A percentile compares a stretch with the other conserved stretches of the same genome.
These are phyloP conservation scores for Oryzias celebensis DNA, from an alignment of 2,113 vertebrate species.

Conservation along the genomic window DNA sequence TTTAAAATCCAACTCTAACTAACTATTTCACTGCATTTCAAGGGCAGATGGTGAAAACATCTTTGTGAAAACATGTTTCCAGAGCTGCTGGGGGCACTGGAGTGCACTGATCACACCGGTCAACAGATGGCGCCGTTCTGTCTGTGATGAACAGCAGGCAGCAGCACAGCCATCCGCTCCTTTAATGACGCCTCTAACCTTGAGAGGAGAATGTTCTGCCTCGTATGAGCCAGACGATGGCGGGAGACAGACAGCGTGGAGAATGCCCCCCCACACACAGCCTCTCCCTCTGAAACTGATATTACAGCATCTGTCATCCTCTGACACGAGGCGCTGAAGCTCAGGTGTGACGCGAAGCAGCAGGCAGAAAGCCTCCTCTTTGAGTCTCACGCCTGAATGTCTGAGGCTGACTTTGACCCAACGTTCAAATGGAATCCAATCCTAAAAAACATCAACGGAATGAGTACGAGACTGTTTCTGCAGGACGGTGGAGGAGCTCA, in stretches of 20 bases:
- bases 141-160: slow-evolving; percentile 60
- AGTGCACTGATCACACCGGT: slow-evolving; percentile 56
- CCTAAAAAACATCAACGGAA: neutral
- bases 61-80: too few relatives aligned
- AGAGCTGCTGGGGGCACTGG: slow-evolving; percentile 19
- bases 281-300: slow-evolving; percentile 42
- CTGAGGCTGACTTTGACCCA: neutral
- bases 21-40: too few relatives aligned
- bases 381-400: too few relatives aligned
- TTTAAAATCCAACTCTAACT: too few relatives aligned
- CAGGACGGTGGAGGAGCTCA: neutral
- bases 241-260: slow-evolving; percentile 19
- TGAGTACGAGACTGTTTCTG: slow-evolving; percentile 7
- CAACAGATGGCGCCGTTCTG: slow-evolving; percentile 77
- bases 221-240: slow-evolving; percentile 25
- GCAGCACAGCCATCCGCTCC: slow-evolving; percentile 28
- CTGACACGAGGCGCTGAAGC: neutral
- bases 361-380: neutral
- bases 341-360: too few relatives aligned
- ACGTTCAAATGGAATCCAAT: neutral
- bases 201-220: slow-evolving; percentile 44
- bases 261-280: slow-evolving; percentile 22
- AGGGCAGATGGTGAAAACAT: too few relatives aligned
- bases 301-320: slow-evolving; percentile 26
- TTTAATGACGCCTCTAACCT: slow-evolving; percentile 56